These are phyloP conservation scores for Tapirus indicus DNA, from an alignment of 2,797 vertebrate genomes.

Conservation along the genomic window DNA sequence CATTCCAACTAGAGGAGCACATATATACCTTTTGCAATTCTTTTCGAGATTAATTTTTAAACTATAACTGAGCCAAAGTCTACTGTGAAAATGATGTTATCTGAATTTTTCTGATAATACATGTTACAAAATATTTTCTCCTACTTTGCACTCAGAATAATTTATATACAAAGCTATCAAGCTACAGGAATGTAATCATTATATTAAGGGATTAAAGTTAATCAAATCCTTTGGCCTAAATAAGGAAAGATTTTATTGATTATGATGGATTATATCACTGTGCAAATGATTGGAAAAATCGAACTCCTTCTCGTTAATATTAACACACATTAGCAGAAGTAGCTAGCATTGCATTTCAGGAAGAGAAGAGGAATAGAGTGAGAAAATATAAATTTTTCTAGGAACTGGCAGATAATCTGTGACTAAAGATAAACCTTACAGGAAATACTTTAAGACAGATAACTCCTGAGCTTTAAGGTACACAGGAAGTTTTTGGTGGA, in stretches of 20 bases:
- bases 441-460: neutral
- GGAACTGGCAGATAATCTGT: neutral
- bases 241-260: conserved; percentile 4
- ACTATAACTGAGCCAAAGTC: conserved; percentile 70
- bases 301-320: conserved; percentile 41
- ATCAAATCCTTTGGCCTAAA: conserved; percentile 27
- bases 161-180: neutral
- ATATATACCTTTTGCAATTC: conserved; percentile 73
- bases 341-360: neutral
- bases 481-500: neutral
- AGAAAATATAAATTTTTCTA: neutral
- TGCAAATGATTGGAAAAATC: neutral
- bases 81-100: conserved; percentile 70
- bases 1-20: neutral
- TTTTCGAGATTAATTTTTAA: conserved; percentile 51
- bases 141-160: neutral
- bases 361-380: neutral
- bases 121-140: conserved; percentile 39
- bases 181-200: neutral
- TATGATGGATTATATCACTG: neutral
- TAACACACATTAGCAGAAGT: conserved; percentile 32
- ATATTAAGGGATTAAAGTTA: neutral
- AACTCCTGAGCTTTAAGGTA: neutral
- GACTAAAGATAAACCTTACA: neutral
- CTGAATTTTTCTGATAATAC: conserved; percentile 80